phyloP scores from a whole-genome alignment of 2,888 invertebrate genomes.

The Lasius platythorax region DNA sequence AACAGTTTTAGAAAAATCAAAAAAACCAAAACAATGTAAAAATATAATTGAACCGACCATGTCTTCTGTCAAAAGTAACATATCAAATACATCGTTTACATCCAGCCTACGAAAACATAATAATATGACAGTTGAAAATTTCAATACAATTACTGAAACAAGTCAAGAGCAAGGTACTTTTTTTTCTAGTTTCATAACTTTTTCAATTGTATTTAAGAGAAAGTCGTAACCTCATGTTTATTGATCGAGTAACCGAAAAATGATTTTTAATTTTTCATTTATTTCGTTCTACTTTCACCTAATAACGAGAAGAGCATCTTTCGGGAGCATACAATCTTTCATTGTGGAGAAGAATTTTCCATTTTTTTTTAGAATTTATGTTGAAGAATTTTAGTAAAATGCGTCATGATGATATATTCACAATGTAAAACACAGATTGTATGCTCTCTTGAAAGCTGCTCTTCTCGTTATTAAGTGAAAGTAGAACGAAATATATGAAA shows the following conservation, averaged over 20 bases:
- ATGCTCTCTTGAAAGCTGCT: neutral
- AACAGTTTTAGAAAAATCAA: neutral
- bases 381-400: neutral
- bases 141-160: neutral
- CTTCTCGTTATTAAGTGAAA: neutral
- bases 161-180: neutral
- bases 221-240: neutral
- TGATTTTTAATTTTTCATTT: neutral
- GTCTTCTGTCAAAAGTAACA: neutral
- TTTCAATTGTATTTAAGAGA: neutral
- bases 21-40: neutral
- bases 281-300: neutral
- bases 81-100: neutral
- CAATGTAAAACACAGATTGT: neutral
- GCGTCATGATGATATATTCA: neutral
- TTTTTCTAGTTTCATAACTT: neutral
- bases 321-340: neutral
- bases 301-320: neutral
- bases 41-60: neutral
- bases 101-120: neutral
- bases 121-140: neutral
- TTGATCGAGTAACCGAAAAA: neutral
- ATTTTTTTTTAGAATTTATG: neutral
- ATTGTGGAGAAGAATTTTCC: neutral
- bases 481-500: neutral